phyloP scores from a whole-genome alignment of 2,797 vertebrate genomes.

The Pseudochirops corinnae region DNA sequence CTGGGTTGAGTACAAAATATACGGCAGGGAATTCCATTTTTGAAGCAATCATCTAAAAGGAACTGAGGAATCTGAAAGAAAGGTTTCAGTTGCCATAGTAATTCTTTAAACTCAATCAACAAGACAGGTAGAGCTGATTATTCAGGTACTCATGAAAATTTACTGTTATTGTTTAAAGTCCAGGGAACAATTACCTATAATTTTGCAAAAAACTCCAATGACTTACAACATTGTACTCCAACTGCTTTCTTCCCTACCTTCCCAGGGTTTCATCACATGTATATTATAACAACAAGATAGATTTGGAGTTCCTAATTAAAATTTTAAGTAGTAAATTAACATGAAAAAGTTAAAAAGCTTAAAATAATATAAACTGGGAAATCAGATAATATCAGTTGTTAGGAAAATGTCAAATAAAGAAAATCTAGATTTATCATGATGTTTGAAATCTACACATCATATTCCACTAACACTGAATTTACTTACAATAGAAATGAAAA shows the following conservation, averaged over 20 bases:
- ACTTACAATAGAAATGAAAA: not conserved
- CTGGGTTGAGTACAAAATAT: conserved; percentile 97
- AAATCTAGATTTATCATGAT: not conserved
- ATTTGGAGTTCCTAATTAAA: conserved; percentile 37
- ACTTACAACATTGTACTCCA: not conserved
- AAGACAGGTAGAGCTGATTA: not conserved
- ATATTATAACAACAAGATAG: not conserved
- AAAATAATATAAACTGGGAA: not conserved
- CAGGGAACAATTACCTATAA: conserved; percentile 38
- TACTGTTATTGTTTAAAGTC: conserved; percentile 25
- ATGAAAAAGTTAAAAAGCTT: conserved; percentile 31
- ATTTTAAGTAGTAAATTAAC: conserved; percentile 44
- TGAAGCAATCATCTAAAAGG: conserved; percentile 93
- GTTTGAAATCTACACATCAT: not conserved
- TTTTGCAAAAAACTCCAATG: not conserved
- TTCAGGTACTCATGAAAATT: conserved; percentile 22
- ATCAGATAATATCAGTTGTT: not conserved
- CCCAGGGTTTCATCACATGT: not conserved
- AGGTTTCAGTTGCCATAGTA: conserved; percentile 43
- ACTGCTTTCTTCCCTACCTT: not conserved
- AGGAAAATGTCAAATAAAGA: not conserved
- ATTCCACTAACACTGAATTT: not conserved
- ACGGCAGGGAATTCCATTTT: conserved; percentile 90
- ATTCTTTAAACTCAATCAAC: not conserved
- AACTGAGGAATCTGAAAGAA: conserved; percentile 95